Evolutionary conservation across 37 sponge, comb jelly and placozoan species (phyloP).

Genomic region (Spongilla lacustris): DNA sequence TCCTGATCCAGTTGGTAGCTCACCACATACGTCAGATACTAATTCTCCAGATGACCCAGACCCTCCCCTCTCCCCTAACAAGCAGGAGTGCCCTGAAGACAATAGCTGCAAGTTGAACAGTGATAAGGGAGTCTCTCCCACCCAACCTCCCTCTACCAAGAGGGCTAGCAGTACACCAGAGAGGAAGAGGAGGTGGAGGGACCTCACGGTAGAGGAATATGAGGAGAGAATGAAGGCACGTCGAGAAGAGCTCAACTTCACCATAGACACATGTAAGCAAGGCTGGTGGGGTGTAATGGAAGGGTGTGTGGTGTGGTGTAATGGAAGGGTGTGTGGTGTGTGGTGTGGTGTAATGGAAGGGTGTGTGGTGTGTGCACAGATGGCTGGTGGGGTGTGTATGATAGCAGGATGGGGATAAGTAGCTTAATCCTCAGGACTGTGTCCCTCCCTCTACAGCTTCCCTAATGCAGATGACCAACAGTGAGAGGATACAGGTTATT

Average conservation of each 20-base stretch:
- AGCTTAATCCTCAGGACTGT: not conserved
- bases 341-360: no score
- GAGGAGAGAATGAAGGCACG: constrained; percentile 40
- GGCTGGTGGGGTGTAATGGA: not conserved
- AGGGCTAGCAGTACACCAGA: not conserved
- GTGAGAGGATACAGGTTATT: constrained; percentile 55
- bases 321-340: no score
- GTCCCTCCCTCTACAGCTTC: constrained; percentile 8
- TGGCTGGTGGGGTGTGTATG: no score
- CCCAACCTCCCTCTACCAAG: not conserved
- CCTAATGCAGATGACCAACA: constrained; percentile 31
- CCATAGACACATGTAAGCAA: not conserved
- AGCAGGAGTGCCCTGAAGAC: not conserved
- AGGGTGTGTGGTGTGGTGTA: no score
- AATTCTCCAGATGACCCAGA: not conserved
- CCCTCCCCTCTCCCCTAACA: not conserved
- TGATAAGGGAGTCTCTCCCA: not conserved
- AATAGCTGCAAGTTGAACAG: not conserved
- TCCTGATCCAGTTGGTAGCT: not conserved
- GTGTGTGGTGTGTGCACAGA: no score
- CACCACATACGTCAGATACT: not conserved
- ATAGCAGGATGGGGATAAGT: not conserved
- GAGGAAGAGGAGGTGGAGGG: constrained; percentile 29
- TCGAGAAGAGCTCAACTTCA: constrained; percentile 25
- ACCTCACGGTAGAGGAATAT: constrained; percentile 41